phyloP scores from a whole-genome alignment of 2,797 vertebrate genomes.

The Microhierax caerulescens region DNA sequence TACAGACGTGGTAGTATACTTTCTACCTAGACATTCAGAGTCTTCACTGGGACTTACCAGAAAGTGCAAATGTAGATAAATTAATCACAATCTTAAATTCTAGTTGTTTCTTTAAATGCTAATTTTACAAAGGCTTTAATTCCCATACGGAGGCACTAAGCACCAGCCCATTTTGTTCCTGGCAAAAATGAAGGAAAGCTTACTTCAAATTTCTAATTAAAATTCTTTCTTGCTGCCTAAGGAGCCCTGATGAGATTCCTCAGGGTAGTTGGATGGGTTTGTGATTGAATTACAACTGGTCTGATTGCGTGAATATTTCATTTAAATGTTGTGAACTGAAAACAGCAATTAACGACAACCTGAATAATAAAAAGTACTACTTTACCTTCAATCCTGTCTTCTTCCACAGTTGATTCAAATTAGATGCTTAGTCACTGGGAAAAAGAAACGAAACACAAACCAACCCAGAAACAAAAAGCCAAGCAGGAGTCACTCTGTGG shows the following conservation, averaged over 20 bases:
- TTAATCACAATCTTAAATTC: background rate
- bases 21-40: background rate
- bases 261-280: constrained; percentile 32
- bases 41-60: background rate
- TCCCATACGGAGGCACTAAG: constrained; percentile 14
- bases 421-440: background rate
- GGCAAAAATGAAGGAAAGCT: constrained; percentile 30
- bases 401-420: constrained; percentile 17
- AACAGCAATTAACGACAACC: constrained; percentile 35
- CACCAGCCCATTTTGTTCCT: constrained; percentile 45
- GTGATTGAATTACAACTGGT: constrained; percentile 39
- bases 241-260: constrained; percentile 51
- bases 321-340: constrained; percentile 50
- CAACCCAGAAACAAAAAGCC: background rate
- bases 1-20: background rate
- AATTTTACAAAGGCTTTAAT: constrained; percentile 4
- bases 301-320: constrained; percentile 24
- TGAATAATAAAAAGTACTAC: constrained; percentile 45
- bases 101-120: constrained; percentile 10
- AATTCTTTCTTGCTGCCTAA: constrained; percentile 23
- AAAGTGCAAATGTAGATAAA: background rate
- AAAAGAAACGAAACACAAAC: background rate
- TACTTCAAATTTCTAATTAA: constrained; percentile 62
- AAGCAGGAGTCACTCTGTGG: background rate
- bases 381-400: constrained; percentile 35